Conservation (phyloP, 2,888 invertebrate genomes). For the Eretmocerus hayati region DNA sequence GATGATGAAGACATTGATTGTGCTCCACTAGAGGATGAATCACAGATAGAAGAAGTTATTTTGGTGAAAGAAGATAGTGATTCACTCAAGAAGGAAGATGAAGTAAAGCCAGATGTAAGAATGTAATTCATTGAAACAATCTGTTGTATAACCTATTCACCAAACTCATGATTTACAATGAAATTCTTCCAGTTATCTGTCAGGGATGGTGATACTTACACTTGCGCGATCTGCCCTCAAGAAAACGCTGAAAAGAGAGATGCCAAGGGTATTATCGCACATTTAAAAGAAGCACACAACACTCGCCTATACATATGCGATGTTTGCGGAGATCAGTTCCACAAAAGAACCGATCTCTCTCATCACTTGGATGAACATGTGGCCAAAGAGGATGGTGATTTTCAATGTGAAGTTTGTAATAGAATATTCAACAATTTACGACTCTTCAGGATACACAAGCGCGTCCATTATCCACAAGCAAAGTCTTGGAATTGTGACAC, state of each 20-base stretch:
- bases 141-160: too few relatives aligned
- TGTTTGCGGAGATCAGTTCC: slow-evolving; percentile 60
- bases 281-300: slow-evolving; percentile 58
- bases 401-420: slow-evolving; percentile 59
- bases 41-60: slow-evolving; percentile 21
- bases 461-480: slow-evolving; percentile 57
- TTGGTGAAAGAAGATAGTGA: slow-evolving; percentile 14
- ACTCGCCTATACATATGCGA: slow-evolving; percentile 64
- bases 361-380: slow-evolving; percentile 60
- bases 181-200: slow-evolving; percentile 30
- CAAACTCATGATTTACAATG: too few relatives aligned
- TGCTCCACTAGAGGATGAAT: slow-evolving; percentile 3
- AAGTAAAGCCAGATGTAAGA: slow-evolving; percentile 4
- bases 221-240: slow-evolving; percentile 51
- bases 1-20: slow-evolving; percentile 1
- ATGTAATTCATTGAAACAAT: background rate
- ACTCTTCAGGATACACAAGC: slow-evolving; percentile 57
- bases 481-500: slow-evolving; percentile 59
- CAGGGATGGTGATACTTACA: slow-evolving; percentile 49
- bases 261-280: slow-evolving; percentile 56
- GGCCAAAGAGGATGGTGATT: slow-evolving; percentile 57
- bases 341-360: slow-evolving; percentile 57
- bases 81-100: slow-evolving; percentile 1
- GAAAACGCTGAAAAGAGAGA: slow-evolving; percentile 47
- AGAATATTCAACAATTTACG: slow-evolving; percentile 57